Evolutionary conservation across 2,797 vertebrate species (phyloP).

Genomic region (Alectoris magna): DNA sequence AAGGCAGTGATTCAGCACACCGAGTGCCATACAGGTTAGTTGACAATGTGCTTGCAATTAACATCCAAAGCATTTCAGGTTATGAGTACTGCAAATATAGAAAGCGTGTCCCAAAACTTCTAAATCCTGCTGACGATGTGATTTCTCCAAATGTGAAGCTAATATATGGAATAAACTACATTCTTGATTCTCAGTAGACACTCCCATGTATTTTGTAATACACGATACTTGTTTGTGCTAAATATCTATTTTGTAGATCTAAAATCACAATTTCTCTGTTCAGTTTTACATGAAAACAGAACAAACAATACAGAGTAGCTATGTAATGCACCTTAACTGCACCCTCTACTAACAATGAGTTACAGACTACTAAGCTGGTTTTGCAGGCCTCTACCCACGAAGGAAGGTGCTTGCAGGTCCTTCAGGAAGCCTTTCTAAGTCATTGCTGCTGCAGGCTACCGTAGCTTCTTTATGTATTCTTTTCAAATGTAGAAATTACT

Average conservation of each 20-base stretch:
- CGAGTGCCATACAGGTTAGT: not conserved
- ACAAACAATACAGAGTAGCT: not conserved
- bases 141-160: not conserved
- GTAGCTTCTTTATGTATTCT: not conserved
- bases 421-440: not conserved
- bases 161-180: not conserved
- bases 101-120: not conserved
- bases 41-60: not conserved
- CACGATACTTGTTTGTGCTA: not conserved
- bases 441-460: not conserved
- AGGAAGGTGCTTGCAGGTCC: not conserved
- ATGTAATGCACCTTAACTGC: not conserved
- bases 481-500: not conserved
- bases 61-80: not conserved
- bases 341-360: not conserved
- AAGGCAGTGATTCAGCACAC: slow-evolving; percentile 5
- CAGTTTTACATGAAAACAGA: not conserved
- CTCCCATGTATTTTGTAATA: not conserved
- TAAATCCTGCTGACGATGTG: not conserved
- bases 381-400: not conserved
- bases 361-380: not conserved
- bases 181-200: not conserved
- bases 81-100: not conserved
- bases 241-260: not conserved
- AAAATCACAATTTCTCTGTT: not conserved